phyloP scores from a whole-genome alignment of 1,140 invertebrate genomes.

The Philotrypesis tridentata region DNA sequence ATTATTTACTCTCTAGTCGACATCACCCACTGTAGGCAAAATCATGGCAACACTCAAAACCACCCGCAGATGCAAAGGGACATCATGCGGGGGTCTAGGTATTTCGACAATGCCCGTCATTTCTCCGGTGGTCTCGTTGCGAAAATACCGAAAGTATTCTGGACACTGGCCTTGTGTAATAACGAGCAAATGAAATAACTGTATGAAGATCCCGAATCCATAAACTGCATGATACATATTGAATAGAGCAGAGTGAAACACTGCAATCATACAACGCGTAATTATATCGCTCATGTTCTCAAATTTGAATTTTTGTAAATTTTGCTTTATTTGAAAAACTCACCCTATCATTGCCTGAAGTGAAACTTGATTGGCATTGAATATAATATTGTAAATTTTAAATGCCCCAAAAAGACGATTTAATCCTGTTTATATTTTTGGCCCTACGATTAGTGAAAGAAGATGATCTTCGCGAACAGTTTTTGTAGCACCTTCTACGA shows the following conservation, averaged over 20 bases:
- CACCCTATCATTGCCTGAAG: slow-evolving; percentile 9
- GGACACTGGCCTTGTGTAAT: slow-evolving; percentile 66
- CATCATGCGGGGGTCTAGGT: slow-evolving; percentile 55
- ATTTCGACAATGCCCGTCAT: slow-evolving; percentile 63
- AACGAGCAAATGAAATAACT: slow-evolving; percentile 10
- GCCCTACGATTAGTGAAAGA: neutral
- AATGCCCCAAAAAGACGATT: neutral
- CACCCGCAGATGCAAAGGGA: slow-evolving; percentile 59
- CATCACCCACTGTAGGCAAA: slow-evolving; percentile 58
- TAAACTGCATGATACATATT: slow-evolving; percentile 35
- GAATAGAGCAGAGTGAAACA: neutral
- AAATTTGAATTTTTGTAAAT: too few species aligned
- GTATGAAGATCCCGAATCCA: slow-evolving; percentile 11
- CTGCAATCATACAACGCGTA: too few species aligned
- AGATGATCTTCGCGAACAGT: slow-evolving; percentile 5
- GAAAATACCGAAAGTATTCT: slow-evolving; percentile 68
- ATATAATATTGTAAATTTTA: neutral
- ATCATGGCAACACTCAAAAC: slow-evolving; percentile 56
- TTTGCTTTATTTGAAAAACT: neutral
- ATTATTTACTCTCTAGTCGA: too few species aligned
- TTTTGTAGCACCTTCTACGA: neutral
- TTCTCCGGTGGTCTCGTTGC: slow-evolving; percentile 60
- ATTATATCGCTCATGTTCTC: too few species aligned
- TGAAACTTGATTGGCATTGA: neutral
- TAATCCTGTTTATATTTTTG: neutral